These are phyloP conservation scores for Heliothis subflexa DNA, from an alignment of 1,140 invertebrate genomes.

Conservation along the genomic window DNA sequence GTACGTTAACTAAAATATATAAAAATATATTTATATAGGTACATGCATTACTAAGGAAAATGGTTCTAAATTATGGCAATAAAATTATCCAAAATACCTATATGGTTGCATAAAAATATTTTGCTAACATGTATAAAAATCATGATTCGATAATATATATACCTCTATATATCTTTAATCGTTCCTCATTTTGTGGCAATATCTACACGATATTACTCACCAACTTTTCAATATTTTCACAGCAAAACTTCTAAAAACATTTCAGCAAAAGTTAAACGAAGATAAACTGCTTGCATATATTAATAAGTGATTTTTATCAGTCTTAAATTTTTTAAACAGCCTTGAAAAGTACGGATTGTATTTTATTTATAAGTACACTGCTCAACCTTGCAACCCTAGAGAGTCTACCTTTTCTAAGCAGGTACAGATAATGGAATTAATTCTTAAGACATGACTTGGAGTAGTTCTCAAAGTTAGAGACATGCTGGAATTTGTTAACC, in stretches of 20 bases:
- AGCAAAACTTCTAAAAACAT: no score
- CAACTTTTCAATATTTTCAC: no score
- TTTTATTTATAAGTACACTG: neutral
- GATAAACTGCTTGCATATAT: no score
- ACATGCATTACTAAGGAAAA: neutral
- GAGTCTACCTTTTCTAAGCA: neutral
- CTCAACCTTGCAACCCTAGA: neutral
- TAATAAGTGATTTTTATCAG: no score
- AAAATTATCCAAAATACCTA: conserved; percentile 43
- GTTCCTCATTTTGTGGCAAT: no score
- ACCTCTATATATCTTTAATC: neutral
- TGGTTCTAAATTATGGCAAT: conserved; percentile 29
- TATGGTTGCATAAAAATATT: neutral
- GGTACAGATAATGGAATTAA: neutral
- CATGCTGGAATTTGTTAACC: no score
- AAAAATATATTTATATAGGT: neutral
- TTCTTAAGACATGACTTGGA: no score
- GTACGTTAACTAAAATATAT: no score
- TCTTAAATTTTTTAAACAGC: no score
- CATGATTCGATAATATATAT: neutral
- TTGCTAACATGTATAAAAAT: neutral
- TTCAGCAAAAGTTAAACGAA: no score
- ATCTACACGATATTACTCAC: no score
- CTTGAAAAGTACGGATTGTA: neutral
- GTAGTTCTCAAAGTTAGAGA: no score